Evolutionary conservation across 2,888 invertebrate genomes (phyloP).

Genomic region (Dastarcus helophoroides): DNA sequence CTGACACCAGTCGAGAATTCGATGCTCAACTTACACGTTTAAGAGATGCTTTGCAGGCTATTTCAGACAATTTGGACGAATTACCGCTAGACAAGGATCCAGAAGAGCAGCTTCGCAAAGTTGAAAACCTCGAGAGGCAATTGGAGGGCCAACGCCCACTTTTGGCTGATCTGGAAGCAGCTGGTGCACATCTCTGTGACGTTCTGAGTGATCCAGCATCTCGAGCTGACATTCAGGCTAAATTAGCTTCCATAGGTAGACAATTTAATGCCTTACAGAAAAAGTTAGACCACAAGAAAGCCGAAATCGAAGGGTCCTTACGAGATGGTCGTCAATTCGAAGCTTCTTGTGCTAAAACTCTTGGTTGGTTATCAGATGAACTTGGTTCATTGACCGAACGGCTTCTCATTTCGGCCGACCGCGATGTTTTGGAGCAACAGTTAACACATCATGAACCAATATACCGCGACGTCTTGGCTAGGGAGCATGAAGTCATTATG

Average conservation of each 20-base stretch:
- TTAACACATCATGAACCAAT: slow-evolving; percentile 80
- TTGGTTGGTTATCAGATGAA: slow-evolving; percentile 82
- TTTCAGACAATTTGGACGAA: slow-evolving; percentile 78
- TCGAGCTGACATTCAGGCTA: slow-evolving; percentile 80
- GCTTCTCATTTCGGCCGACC: slow-evolving; percentile 76
- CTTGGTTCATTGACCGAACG: slow-evolving; percentile 64
- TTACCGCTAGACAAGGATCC: slow-evolving; percentile 71
- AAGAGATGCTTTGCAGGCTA: slow-evolving; percentile 75
- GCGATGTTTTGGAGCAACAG: slow-evolving; percentile 72
- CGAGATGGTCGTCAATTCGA: slow-evolving; percentile 86
- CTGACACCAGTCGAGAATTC: slow-evolving; percentile 86
- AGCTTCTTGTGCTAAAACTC: slow-evolving; percentile 74
- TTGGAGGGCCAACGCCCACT: slow-evolving; percentile 81
- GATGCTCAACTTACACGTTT: slow-evolving; percentile 77
- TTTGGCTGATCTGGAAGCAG: slow-evolving; percentile 77
- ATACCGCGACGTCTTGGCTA: slow-evolving; percentile 76
- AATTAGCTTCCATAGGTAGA: slow-evolving; percentile 74
- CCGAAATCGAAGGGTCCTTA: slow-evolving; percentile 66
- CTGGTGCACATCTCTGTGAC: slow-evolving; percentile 77
- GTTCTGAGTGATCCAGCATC: slow-evolving; percentile 85
- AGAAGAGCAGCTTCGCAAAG: slow-evolving; percentile 75
- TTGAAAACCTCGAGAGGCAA: slow-evolving; percentile 78
- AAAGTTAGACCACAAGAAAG: slow-evolving; percentile 80
- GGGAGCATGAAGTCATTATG: slow-evolving; percentile 91
- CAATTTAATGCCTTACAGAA: slow-evolving; percentile 81